Evolutionary conservation across 2,113 vertebrate genomes (phyloP), one percentile per base, ranked within the genome.

Genomic region (Epinephelus cyanopodus): DNA sequence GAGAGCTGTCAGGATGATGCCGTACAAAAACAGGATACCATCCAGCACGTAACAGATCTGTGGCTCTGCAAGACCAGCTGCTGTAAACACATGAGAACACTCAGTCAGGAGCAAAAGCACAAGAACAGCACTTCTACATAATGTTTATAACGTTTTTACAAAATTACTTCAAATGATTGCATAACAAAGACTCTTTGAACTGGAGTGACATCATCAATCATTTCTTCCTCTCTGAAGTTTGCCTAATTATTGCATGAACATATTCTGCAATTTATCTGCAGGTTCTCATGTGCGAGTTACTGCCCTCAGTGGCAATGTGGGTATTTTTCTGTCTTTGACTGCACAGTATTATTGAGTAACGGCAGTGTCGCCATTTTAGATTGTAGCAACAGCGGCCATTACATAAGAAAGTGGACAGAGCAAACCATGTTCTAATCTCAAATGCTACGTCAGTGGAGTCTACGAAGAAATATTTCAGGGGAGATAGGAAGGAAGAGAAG

Each of bases 41-140:
- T 98, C 97, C 89, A 98, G 93, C 10, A 97, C 47, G 4, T 97
- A 98, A 83, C 97, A 98, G 69, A 97, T 85, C 69, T 96, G 42
- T 0, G 95, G 94, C 8, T 97, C 96, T 0, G 23, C 11, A 10
- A 97, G 83, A 21, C 92, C 95, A 4, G 83, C 96, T 96, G 88
- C 48, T 25, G 18, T 25, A 12, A 2, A 42, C 9, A 58, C 12
- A 54, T 27, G 11, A 14, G 21, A 13, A 39, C 4, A 0, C 11
- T 19, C 47, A 0, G 1, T 73, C 12, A 62, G 13, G 25, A 45
- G 56, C 73, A 25, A 66, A 61, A 42, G 3, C 18, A 27, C 6
- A 23, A 61, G 5, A 11, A 25, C 39, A 39, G 8, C 57, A 6
- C 54, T 14, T 62, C 12, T 21, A 3, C 6, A 25, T 47, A 60